Conservation (phyloP, 1,140 invertebrate genomes). For the Pachypeltis micranthus region DNA sequence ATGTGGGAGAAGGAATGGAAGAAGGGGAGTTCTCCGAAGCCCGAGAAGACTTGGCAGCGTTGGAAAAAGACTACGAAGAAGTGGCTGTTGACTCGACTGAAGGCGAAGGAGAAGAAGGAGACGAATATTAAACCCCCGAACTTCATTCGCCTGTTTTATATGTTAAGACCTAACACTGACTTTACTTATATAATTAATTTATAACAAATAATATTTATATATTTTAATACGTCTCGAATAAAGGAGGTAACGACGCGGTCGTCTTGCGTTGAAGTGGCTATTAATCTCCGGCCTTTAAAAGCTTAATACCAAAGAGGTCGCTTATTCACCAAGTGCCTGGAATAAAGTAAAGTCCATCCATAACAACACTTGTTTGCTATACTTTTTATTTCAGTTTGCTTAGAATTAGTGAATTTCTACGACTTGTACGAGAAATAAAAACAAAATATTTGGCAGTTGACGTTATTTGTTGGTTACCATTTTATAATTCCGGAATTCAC, state of each 20-base stretch:
- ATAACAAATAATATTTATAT: neutral
- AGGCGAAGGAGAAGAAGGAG: slow-evolving; percentile 40
- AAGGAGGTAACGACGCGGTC: neutral
- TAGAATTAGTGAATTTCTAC: neutral
- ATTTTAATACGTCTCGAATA: neutral
- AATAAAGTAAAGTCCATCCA: neutral
- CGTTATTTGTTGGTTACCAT: too few species aligned
- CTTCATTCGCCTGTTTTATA: neutral
- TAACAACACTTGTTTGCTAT: neutral
- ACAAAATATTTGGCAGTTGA: too few species aligned
- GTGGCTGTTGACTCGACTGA: slow-evolving; percentile 49
- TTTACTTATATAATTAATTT: neutral
- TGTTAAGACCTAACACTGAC: neutral
- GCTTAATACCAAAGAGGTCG: neutral
- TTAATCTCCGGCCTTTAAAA: neutral
- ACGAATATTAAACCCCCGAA: slow-evolving; percentile 38
- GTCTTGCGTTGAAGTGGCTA: neutral
- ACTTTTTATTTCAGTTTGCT: neutral
- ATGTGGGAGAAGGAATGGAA: slow-evolving; percentile 55
- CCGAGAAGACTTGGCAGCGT: slow-evolving; percentile 66
- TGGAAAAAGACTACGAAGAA: slow-evolving; percentile 62
- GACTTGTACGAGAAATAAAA: neutral
- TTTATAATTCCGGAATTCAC: too few species aligned
- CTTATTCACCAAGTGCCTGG: neutral
- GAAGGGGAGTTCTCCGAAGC: slow-evolving; percentile 73